These are phyloP conservation scores for Equus przewalskii DNA, from an alignment of 2,113 vertebrate species.

Conservation along the genomic window DNA sequence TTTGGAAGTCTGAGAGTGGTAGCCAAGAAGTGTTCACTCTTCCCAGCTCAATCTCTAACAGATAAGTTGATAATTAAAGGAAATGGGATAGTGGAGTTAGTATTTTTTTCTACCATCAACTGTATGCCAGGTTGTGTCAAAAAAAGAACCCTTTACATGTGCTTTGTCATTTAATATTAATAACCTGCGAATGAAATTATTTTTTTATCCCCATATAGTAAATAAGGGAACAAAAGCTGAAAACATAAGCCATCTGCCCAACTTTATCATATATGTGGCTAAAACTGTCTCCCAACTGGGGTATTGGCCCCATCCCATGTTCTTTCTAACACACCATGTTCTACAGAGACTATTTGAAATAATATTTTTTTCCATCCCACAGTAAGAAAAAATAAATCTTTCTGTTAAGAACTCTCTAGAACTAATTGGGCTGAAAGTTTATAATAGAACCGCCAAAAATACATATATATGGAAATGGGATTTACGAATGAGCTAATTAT, in stretches of 20 bases:
- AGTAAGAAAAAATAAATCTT: not conserved
- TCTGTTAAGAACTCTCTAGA: conserved; percentile 19
- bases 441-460: not conserved
- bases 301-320: not conserved
- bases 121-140: not conserved
- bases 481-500: conserved; percentile 37
- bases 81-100: not conserved
- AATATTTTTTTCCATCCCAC: not conserved
- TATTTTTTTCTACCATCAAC: not conserved
- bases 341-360: not conserved
- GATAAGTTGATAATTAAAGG: not conserved
- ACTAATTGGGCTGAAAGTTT: not conserved
- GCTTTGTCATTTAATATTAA: not conserved
- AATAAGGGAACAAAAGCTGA: not conserved
- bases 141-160: not conserved
- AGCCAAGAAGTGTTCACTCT: not conserved
- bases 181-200: not conserved
- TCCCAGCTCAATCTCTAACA: not conserved
- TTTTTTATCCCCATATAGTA: not conserved
- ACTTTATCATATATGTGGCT: not conserved
- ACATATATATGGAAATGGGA: not conserved
- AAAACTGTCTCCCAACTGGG: not conserved
- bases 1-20: not conserved
- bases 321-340: not conserved
- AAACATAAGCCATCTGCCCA: not conserved